A percentile compares a stretch with the other conserved stretches of the same genome.
These are phyloP conservation scores for Drosophila villosipedis DNA, from an alignment of 2,888 invertebrate species.

Conservation along the genomic window DNA sequence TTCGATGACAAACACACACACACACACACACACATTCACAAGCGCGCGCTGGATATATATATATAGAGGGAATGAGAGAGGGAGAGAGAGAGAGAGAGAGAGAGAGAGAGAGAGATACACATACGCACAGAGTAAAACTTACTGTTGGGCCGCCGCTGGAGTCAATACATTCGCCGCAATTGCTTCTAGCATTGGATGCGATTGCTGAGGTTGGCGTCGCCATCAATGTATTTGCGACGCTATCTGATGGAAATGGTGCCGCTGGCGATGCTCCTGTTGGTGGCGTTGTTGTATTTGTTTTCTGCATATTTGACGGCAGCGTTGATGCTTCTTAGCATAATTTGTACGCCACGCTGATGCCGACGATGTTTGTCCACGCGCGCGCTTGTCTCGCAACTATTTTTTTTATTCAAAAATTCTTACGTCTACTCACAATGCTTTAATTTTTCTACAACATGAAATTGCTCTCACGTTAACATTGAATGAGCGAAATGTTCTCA, in stretches of 20 bases:
- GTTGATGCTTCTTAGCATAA: constrained; percentile 72
- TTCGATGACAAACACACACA: constrained; percentile 11
- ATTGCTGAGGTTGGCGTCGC: constrained; percentile 16
- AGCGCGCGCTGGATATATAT: background rate
- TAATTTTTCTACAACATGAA: constrained; percentile 14
- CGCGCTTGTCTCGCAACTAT: constrained; percentile 57
- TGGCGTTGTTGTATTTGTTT: constrained; percentile 39
- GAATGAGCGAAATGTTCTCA: background rate
- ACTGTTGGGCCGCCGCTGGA: constrained; percentile 44
- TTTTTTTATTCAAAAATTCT: constrained; percentile 25
- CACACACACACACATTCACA: constrained; percentile 10
- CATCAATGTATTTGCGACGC: constrained; percentile 29
- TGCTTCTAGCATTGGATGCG: constrained; percentile 20
- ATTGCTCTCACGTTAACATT: constrained; percentile 26
- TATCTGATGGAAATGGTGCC: constrained; percentile 28
- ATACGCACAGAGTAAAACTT: constrained; percentile 30
- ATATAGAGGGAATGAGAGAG: background rate
- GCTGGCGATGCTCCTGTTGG: constrained; percentile 19
- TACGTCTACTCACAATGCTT: constrained; percentile 46
- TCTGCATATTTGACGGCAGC: constrained; percentile 58
- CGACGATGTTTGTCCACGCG: constrained; percentile 56
- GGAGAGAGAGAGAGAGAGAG: background rate
- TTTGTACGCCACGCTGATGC: constrained; percentile 66
- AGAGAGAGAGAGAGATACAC: background rate
- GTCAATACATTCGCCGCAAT: constrained; percentile 27